A percentile compares a stretch with the other conserved stretches of the same genome.
Conservation (phyloP, 2,797 vertebrate species). For the Atherinosoma microstoma region DNA sequence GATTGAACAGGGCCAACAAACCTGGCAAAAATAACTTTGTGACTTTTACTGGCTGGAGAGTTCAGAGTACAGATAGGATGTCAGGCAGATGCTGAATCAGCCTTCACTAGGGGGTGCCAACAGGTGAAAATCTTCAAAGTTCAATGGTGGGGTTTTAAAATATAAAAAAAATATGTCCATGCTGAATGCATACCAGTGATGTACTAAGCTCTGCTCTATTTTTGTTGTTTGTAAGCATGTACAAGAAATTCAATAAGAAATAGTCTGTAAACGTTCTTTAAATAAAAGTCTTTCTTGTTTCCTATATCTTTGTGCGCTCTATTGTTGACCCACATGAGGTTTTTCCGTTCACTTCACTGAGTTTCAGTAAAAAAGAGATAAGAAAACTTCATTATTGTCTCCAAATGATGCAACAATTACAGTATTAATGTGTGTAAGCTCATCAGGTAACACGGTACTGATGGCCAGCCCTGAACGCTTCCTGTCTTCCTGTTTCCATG, state of each 20-base stretch:
- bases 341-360: not conserved
- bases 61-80: no score
- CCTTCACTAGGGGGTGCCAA: no score
- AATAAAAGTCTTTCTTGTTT: not conserved
- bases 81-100: no score
- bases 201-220: no score
- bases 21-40: no score
- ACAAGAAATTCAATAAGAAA: not conserved
- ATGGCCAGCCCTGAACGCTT: slow-evolving; percentile 18
- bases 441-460: slow-evolving; percentile 25
- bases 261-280: not conserved
- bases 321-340: not conserved
- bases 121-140: no score
- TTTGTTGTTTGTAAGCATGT: no score
- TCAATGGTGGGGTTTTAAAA: no score
- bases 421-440: slow-evolving; percentile 4
- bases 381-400: slow-evolving; percentile 1
- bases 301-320: not conserved
- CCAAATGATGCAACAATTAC: slow-evolving; percentile 12
- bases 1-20: not conserved
- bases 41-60: no score
- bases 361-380: not conserved
- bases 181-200: no score
- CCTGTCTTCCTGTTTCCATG: slow-evolving; percentile 69
- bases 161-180: no score